Evolutionary conservation across 2,888 invertebrate genomes (phyloP), one percentile per base, ranked within the genome.

Genomic region (Drosophila diplacantha): DNA sequence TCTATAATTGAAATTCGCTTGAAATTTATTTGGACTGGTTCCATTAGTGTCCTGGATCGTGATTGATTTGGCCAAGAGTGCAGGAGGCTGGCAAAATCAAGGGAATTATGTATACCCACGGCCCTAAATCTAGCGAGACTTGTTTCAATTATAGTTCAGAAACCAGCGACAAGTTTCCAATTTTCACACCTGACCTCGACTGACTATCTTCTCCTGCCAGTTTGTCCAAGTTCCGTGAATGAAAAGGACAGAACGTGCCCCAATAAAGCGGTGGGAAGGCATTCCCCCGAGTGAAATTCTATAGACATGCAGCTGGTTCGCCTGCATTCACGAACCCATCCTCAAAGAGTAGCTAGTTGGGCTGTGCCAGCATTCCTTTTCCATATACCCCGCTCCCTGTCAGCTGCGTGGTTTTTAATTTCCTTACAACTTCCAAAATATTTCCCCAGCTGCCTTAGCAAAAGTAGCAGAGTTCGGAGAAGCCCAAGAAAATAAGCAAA

Each of bases 1-100:
- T 64, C 71, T 81, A 69, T 69, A 81, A 81, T 81, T 78, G 79
- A 81, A 81, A 69, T 69, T 72, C 50, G 47, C 55, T 67, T 54
- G 57, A 52, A 56, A 64, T 32, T 31, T 39, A 32, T 58, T 39
- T 34, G 22, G 31, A 22, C 34, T 8, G 37, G 29, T 18, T 37
- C 43, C 29, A 49, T 43, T 66, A 60, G 60, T n/a, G 8, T 8
- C 16, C 24, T 6, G 24, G n/a, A 29, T 8, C 16, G 41, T 37
- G 61, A 58, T 44, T 55, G 47, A 50, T 64, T 50, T 18, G n/a
- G 20, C 31, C 14, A 20, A 26, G 31, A 20, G n/a, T 7, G 4
- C 9, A 24, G 20, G 8, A 38, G 38, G 14, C 37, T 43, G 29
- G 24, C 31, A 34, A 35, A 35, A 20, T 11, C 16, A 6, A 29